A percentile compares a stretch with the other conserved stretches of the same genome.
Conservation (phyloP, 2,888 invertebrate species). For the Synergus gifuensis region DNA sequence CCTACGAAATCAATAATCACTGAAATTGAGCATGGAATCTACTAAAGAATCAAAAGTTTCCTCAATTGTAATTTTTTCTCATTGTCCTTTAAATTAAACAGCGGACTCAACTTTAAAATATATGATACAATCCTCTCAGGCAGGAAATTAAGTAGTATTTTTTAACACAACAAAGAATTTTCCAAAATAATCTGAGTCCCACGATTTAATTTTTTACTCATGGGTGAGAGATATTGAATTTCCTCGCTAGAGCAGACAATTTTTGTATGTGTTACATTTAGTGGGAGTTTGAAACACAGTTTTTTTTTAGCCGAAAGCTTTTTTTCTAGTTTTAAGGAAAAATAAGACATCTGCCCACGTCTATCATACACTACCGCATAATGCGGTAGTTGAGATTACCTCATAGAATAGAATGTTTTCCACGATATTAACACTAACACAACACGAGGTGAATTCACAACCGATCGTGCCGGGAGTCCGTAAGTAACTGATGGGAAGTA, state of each 20-base stretch:
- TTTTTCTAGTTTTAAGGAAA: not conserved
- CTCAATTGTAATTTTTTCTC: not conserved
- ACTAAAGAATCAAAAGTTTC: not conserved
- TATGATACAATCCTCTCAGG: not conserved
- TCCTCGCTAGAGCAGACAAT: not conserved
- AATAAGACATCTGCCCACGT: not conserved
- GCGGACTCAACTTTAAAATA: not conserved
- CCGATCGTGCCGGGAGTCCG: constrained; percentile 52
- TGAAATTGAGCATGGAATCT: not conserved
- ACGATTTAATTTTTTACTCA: not conserved
- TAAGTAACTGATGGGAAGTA: constrained; percentile 50
- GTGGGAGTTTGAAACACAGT: not conserved
- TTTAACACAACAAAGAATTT: not conserved
- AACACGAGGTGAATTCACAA: constrained; percentile 9
- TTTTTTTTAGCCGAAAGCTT: not conserved
- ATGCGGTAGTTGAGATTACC: not conserved
- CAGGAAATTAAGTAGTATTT: not conserved
- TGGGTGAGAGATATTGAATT: not conserved
- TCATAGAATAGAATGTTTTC: not conserved
- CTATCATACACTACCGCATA: not conserved
- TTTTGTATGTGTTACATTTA: not conserved
- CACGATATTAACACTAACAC: constrained; percentile 5
- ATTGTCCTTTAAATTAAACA: not conserved
- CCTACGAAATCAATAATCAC: constrained; percentile 26
- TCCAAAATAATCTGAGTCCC: not conserved